Percentiles rank a stretch among this genome's conserved stretches.
These are phyloP conservation scores for Triplophysa yarkandensis DNA, from an alignment of 2,797 vertebrate species.

Conservation along the genomic window DNA sequence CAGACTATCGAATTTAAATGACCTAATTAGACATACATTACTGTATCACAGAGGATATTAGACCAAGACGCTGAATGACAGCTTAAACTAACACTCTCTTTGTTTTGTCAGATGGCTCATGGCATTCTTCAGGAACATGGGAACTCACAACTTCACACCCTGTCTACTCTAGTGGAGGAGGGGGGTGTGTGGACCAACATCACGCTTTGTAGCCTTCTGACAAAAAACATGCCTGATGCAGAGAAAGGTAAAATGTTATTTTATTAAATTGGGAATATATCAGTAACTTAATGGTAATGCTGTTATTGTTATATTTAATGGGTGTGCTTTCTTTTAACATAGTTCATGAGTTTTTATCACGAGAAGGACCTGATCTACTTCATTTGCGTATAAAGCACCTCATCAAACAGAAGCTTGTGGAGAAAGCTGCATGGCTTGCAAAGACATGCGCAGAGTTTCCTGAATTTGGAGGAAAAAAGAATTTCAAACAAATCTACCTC, in stretches of 20 bases:
- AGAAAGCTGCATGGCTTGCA: slow-evolving; percentile 89
- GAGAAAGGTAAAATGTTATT: slow-evolving; percentile 82
- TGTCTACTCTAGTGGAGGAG: slow-evolving; percentile 89
- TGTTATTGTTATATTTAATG: neutral
- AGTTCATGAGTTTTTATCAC: slow-evolving; percentile 90
- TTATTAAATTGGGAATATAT: neutral
- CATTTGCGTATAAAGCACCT: slow-evolving; percentile 98
- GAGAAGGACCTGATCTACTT: slow-evolving; percentile 90
- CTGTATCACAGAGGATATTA: too few relatives aligned
- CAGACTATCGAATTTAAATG: too few relatives aligned
- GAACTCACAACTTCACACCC: slow-evolving; percentile 87
- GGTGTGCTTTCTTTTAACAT: slow-evolving; percentile 54
- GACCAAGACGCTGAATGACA: too few relatives aligned
- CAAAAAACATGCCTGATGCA: slow-evolving; percentile 83
- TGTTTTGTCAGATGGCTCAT: slow-evolving; percentile 85
- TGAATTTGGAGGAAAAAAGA: slow-evolving; percentile 92
- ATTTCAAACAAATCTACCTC: slow-evolving; percentile 97
- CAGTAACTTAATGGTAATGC: neutral
- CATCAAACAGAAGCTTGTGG: slow-evolving; percentile 90
- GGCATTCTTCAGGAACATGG: slow-evolving; percentile 90
- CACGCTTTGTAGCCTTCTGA: slow-evolving; percentile 87
- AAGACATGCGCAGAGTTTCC: slow-evolving; percentile 94
- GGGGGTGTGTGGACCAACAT: slow-evolving; percentile 91
- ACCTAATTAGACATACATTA: too few relatives aligned
- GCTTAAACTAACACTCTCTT: too few relatives aligned